phyloP scores from a whole-genome alignment of 2,797 vertebrate genomes.

The Erethizon dorsatum region DNA sequence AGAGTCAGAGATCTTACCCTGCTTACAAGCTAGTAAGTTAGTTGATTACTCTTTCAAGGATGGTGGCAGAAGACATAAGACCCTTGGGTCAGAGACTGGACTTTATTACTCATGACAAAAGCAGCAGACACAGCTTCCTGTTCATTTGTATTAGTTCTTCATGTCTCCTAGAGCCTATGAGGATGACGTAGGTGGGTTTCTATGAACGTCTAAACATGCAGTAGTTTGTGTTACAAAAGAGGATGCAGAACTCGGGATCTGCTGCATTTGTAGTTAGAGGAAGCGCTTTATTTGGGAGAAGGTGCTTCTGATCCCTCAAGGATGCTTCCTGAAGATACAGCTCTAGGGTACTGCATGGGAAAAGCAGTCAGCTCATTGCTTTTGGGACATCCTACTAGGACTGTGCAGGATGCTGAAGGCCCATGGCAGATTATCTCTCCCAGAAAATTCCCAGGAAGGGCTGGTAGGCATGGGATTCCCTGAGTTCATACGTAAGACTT shows the following conservation, averaged over 20 bases:
- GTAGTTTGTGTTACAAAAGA: slow-evolving; percentile 5
- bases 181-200: neutral
- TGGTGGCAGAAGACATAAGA: neutral
- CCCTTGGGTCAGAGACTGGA: neutral
- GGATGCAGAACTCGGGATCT: neutral
- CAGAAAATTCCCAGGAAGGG: neutral
- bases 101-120: neutral
- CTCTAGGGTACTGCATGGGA: neutral
- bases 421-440: neutral
- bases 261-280: neutral
- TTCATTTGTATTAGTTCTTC: neutral
- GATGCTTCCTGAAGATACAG: neutral
- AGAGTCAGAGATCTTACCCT: neutral
- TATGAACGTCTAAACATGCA: neutral
- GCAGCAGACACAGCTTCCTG: neutral
- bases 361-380: neutral
- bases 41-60: neutral
- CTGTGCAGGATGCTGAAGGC: neutral
- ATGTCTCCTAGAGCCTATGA: neutral
- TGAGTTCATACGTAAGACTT: neutral
- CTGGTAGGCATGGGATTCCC: neutral
- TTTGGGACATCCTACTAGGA: neutral
- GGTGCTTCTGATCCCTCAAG: neutral
- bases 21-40: neutral
- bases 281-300: neutral